phyloP scores from a whole-genome alignment of 2,888 invertebrate species.

The Eupithecia subumbrata region DNA sequence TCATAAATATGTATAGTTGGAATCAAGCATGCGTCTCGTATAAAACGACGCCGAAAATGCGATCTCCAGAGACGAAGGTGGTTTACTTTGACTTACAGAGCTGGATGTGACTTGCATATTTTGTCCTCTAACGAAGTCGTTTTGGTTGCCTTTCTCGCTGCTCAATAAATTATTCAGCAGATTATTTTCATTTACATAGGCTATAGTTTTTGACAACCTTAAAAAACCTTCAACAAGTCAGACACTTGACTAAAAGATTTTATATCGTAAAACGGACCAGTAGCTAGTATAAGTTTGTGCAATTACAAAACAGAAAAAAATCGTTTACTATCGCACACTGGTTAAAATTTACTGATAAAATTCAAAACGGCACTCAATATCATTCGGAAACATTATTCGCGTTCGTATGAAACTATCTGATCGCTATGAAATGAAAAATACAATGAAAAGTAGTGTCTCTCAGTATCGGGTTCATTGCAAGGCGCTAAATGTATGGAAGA shows the following conservation, averaged over 20 bases:
- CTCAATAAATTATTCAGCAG: background rate
- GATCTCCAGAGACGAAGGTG: conserved; percentile 75
- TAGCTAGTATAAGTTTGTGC: background rate
- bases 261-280: too few relatives aligned
- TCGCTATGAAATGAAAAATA: too few relatives aligned
- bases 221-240: background rate
- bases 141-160: background rate
- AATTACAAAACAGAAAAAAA: background rate
- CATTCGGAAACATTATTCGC: background rate
- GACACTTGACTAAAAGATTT: background rate
- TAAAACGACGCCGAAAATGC: conserved; percentile 81
- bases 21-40: conserved; percentile 83
- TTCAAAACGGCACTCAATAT: background rate
- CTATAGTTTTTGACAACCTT: background rate
- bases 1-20: conserved; percentile 83
- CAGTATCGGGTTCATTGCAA: too few relatives aligned
- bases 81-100: conserved; percentile 49
- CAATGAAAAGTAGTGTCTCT: too few relatives aligned
- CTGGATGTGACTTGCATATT: conserved; percentile 49
- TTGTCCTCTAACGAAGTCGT: background rate
- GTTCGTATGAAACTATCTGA: too few relatives aligned
- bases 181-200: background rate
- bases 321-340: background rate
- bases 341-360: too few relatives aligned
- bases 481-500: too few relatives aligned